These are phyloP conservation scores for Taenioides sp. DNA, from an alignment of 2,797 vertebrate species.

Conservation along the genomic window DNA sequence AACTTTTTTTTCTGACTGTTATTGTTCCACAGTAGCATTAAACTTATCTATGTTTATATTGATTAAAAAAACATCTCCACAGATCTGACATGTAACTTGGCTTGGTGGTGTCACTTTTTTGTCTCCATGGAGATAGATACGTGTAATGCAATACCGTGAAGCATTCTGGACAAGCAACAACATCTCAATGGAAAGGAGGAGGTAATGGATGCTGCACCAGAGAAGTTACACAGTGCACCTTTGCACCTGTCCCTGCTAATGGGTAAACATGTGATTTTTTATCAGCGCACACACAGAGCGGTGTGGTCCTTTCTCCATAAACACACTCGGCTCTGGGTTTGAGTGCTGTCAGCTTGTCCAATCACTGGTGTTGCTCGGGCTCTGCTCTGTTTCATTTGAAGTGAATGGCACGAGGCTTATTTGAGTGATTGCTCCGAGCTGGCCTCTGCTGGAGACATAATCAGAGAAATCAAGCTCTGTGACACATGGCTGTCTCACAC, in stretches of 20 bases:
- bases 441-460: slow-evolving; percentile 33
- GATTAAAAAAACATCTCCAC: too few relatives aligned
- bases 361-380: slow-evolving; percentile 30
- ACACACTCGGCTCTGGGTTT: slow-evolving; percentile 14
- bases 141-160: too few relatives aligned
- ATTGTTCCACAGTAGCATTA: too few relatives aligned
- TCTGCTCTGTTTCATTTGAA: slow-evolving; percentile 38
- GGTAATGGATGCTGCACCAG: too few relatives aligned
- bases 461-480: slow-evolving; percentile 41
- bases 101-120: too few relatives aligned
- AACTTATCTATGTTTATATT: too few relatives aligned
- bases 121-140: too few relatives aligned
- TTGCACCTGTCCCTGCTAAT: neutral
- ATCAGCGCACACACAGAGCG: neutral
- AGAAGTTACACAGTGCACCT: too few relatives aligned
- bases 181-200: too few relatives aligned
- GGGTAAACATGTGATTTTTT: neutral
- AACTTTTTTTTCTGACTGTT: too few relatives aligned
- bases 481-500: slow-evolving; percentile 31
- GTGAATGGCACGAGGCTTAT: slow-evolving; percentile 44
- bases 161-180: too few relatives aligned
- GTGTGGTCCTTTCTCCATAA: slow-evolving; percentile 9
- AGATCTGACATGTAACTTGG: too few relatives aligned
- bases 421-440: slow-evolving; percentile 40
- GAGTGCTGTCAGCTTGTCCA: slow-evolving; percentile 17